phyloP scores from a whole-genome alignment of 2,888 invertebrate genomes.

The Morpho deidamia region DNA sequence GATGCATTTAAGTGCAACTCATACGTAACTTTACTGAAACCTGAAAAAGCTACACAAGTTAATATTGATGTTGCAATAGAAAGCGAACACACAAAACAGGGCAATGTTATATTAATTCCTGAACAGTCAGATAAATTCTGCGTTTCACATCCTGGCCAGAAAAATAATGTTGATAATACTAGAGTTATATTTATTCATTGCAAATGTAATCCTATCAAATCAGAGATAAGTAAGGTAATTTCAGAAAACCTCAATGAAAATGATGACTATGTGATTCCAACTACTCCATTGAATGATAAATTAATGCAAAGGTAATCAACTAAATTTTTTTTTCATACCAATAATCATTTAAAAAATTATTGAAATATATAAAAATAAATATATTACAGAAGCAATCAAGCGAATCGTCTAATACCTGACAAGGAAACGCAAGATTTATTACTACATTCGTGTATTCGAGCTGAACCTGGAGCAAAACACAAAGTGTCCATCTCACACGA shows the following conservation, averaged over 20 bases:
- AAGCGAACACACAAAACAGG: no score
- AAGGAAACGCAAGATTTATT: conserved; percentile 5
- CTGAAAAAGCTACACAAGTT: conserved; percentile 37
- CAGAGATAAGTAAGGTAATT: background rate
- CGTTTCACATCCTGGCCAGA: background rate
- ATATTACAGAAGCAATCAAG: background rate
- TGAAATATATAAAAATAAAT: background rate
- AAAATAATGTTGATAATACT: conserved; percentile 1
- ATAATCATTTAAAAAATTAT: background rate
- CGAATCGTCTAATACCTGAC: background rate
- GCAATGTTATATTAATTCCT: background rate
- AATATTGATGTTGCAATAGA: conserved; percentile 25
- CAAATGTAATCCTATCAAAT: conserved; percentile 13
- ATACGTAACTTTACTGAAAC: conserved; percentile 22
- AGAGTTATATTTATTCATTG: conserved; percentile 20
- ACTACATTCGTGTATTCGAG: background rate
- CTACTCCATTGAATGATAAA: background rate
- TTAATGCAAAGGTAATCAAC: background rate
- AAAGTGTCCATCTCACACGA: conserved; percentile 10
- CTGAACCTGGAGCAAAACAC: conserved; percentile 3
- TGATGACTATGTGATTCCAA: conserved; percentile 1
- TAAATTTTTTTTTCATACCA: background rate
- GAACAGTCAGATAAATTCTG: conserved; percentile 5
- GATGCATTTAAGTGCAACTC: conserved; percentile 16
- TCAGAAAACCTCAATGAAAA: background rate